phyloP scores from a whole-genome alignment of 2,797 vertebrate genomes.

The Sebastes wilsoni region DNA sequence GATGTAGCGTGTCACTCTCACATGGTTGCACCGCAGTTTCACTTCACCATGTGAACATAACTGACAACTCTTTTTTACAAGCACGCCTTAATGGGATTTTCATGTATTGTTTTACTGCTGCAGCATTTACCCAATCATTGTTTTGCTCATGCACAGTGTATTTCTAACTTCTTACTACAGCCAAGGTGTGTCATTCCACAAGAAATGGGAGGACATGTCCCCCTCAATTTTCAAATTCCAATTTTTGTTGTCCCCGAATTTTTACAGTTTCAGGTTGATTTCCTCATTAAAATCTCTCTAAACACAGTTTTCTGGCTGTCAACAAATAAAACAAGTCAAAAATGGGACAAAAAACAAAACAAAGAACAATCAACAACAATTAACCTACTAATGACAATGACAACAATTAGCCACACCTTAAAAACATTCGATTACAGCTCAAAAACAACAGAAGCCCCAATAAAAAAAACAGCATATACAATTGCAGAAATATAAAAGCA shows the following conservation, averaged over 20 bases:
- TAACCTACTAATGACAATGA: no score
- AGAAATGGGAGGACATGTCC: not conserved
- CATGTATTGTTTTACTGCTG: not conserved
- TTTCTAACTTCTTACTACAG: not conserved
- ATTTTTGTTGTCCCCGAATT: no score
- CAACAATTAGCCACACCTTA: no score
- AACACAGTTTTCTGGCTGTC: not conserved
- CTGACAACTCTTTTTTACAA: not conserved
- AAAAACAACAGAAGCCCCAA: no score
- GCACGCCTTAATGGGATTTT: not conserved
- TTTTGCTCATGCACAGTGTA: not conserved
- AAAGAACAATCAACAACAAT: no score
- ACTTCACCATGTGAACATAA: constrained; percentile 29
- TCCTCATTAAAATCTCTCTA: not conserved
- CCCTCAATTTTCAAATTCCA: not conserved
- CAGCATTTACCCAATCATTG: not conserved
- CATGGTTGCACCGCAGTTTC: constrained; percentile 28
- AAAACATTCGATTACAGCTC: no score
- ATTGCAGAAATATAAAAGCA: no score
- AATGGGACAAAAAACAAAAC: no score
- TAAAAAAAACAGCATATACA: no score
- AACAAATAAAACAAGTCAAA: no score
- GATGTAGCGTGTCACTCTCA: not conserved
- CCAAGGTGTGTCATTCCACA: not conserved
- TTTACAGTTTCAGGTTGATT: not conserved